Base-by-base conservation (phyloP, 2,888 invertebrate species). In the Calephelis perditalis region DNA sequence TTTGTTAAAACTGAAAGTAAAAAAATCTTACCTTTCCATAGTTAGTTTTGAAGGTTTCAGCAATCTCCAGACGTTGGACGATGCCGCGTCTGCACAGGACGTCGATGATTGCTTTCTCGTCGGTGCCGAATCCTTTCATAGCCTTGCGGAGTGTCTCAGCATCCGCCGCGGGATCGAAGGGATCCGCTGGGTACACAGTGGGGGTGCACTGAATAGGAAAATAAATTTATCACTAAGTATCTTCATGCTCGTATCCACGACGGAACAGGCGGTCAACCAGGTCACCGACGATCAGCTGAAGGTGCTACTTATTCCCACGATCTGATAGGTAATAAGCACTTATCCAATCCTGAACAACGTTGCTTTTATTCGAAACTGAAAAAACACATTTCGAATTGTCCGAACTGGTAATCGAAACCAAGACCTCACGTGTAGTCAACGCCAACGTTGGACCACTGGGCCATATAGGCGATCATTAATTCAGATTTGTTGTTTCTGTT, bases 101-200 rank as follows among this genome's bases (percentile, higher is more conserved):
- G 76, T 97, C 96, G 73, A 97, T 97, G 81, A 98, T 96, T 63
- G 97, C 94, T 75, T 95, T 95, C 81, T 98, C 98, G 77, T 98
- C 96, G 44, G 97, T 97, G 62, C 98, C 97, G 73, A 97, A 94
- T 61, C 97, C 97, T 82, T 97, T 97, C 97, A 98, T 97, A 26
- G 97, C 97, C 81, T 96, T 96, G 70, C 96, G 94, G 59, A 97
- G 92, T 63, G 94, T 93, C 68, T 95, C 95, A 4, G 97, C 97
- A 91, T 97, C 97, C 58, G 94, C 94, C 64, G 94, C 94, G 11
- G 97, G 94, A 79, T 97, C 96, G 85, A 97, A 97, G 49, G 95
- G 95, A 70, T 96, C 95, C 65, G 96, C 96, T 52, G 96, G 96
- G 85, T 94, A 96, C 67, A 97, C 96, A 69, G 97, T 97, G 76